Evolutionary conservation across 2,888 invertebrate species (phyloP).

Genomic region (Drosophila aldrichi): DNA sequence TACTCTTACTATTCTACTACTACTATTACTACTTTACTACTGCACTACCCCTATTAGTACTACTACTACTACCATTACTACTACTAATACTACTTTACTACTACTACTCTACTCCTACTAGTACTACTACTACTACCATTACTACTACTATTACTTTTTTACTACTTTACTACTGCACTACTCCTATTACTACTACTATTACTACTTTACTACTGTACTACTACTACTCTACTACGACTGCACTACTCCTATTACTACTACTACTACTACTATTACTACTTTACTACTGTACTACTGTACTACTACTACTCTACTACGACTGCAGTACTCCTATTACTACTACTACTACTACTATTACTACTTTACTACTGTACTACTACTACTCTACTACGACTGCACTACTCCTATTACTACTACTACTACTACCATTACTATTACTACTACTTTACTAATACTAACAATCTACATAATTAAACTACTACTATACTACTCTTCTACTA

Average conservation of each 20-base stretch:
- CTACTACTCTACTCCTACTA: too few relatives aligned
- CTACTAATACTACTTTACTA: not conserved
- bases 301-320: not conserved
- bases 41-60: not conserved
- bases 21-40: not conserved
- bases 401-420: too few relatives aligned
- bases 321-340: not conserved
- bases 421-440: not conserved
- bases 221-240: not conserved
- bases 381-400: too few relatives aligned
- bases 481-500: not conserved
- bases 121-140: not conserved
- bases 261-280: not conserved
- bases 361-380: not conserved
- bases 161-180: not conserved
- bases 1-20: not conserved
- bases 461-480: not conserved
- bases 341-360: not conserved
- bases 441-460: not conserved
- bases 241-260: not conserved
- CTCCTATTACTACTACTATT: not conserved
- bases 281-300: not conserved
- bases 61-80: not conserved
- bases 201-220: not conserved
- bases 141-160: too few relatives aligned